phyloP scores from a whole-genome alignment of 2,888 invertebrate genomes.

The Lithophane leautieri region DNA sequence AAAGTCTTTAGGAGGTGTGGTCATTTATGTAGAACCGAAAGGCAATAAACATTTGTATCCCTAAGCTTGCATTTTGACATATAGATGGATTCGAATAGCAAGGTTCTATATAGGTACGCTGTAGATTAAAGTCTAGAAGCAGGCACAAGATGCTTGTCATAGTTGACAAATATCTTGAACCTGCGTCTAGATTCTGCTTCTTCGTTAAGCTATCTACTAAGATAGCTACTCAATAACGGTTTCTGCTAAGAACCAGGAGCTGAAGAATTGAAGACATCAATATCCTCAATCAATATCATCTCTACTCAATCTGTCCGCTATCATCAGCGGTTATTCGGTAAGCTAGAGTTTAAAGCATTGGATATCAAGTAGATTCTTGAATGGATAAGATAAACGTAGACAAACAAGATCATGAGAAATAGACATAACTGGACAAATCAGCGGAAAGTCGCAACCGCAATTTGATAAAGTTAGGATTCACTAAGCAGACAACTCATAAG shows the following conservation, averaged over 20 bases:
- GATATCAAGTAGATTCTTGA: not conserved
- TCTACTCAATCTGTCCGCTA: no score
- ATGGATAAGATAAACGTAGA: not conserved
- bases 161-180: no score
- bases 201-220: no score
- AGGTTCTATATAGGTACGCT: not conserved
- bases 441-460: not conserved
- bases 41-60: not conserved
- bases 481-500: constrained; percentile 5
- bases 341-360: no score
- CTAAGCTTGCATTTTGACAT: not conserved
- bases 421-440: constrained; percentile 8
- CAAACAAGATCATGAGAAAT: not conserved
- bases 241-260: not conserved
- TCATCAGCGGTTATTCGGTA: no score
- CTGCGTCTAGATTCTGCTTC: no score
- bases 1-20: constrained; percentile 5
- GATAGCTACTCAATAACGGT: no score
- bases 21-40: constrained; percentile 15
- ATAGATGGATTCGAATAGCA: not conserved
- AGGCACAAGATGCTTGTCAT: not conserved
- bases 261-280: not conserved
- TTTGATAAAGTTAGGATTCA: constrained; percentile 7
- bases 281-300: not conserved
- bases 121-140: not conserved